phyloP scores from a whole-genome alignment of 2,797 vertebrate species.

The Danio aesculapii region DNA sequence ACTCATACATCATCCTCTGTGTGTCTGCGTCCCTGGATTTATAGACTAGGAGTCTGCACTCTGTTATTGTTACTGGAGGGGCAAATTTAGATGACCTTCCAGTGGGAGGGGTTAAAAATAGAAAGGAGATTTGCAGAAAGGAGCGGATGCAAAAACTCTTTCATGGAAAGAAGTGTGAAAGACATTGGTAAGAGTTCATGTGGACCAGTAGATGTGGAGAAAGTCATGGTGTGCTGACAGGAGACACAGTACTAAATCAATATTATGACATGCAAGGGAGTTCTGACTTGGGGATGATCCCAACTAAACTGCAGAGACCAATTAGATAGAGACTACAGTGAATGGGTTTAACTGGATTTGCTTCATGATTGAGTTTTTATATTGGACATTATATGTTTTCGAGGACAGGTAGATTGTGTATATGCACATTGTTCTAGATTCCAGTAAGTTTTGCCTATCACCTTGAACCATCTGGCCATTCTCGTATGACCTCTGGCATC shows the following conservation, averaged over 20 bases:
- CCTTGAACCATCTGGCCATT: constrained; percentile 31
- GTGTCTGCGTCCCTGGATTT: constrained; percentile 30
- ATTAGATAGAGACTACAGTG: background rate
- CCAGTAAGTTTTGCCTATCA: too few relatives aligned
- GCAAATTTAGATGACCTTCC: constrained; percentile 37
- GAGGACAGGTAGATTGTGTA: too few relatives aligned
- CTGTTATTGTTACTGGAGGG: constrained; percentile 35
- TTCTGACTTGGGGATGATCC: background rate
- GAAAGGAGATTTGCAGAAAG: constrained; percentile 35
- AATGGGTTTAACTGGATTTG: background rate
- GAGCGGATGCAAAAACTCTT: background rate
- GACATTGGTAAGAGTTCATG: background rate
- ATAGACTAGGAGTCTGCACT: constrained; percentile 32
- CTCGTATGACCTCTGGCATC: constrained; percentile 55
- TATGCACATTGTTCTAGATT: too few relatives aligned
- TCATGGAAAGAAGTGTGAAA: background rate
- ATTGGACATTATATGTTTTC: background rate
- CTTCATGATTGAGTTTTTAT: background rate
- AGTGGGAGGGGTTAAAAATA: constrained; percentile 22
- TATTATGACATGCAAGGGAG: background rate
- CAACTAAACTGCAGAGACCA: background rate
- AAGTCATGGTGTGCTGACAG: background rate
- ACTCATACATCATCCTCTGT: constrained; percentile 37
- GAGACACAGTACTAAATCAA: background rate
- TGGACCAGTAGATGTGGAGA: background rate